These are phyloP conservation scores for Lycaena phlaeas DNA, from an alignment of 2,888 invertebrate species.

Conservation along the genomic window DNA sequence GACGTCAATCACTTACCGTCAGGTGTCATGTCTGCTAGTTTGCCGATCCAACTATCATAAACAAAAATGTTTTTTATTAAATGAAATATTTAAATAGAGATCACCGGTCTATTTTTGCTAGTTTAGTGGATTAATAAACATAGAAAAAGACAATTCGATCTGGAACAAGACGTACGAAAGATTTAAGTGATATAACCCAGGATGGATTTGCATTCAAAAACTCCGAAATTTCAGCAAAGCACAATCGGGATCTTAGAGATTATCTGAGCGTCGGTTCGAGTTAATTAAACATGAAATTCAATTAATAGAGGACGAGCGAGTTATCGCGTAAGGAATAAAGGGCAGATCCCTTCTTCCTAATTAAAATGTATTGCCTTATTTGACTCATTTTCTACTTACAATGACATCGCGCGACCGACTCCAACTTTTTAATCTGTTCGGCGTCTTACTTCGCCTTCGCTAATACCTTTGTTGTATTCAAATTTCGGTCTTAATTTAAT, in stretches of 20 bases:
- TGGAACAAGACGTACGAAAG: background rate
- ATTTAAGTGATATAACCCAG: background rate
- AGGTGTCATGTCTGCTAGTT: too few relatives aligned
- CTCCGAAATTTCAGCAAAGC: conserved; percentile 43
- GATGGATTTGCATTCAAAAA: conserved; percentile 28
- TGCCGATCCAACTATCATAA: too few relatives aligned
- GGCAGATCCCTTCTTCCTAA: conserved; percentile 66
- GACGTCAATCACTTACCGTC: too few relatives aligned
- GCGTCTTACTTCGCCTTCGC: conserved; percentile 50
- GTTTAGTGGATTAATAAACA: background rate
- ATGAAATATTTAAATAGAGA: too few relatives aligned
- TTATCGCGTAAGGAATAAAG: conserved; percentile 69
- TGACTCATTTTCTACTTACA: conserved; percentile 73
- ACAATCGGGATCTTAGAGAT: conserved; percentile 51
- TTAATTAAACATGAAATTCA: conserved; percentile 73
- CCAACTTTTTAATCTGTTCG: conserved; percentile 69
- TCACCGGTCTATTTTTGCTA: too few relatives aligned
- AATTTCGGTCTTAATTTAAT: conserved; percentile 20
- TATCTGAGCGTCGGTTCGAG: conserved; percentile 52
- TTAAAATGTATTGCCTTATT: conserved; percentile 74
- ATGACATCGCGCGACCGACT: conserved; percentile 67
- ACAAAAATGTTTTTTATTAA: too few relatives aligned
- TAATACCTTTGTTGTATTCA: conserved; percentile 14
- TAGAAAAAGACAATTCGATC: background rate
- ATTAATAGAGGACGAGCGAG: conserved; percentile 65